Percentiles rank a stretch among this genome's conserved stretches.
These are phyloP conservation scores for Clarias macrocephalus DNA, from an alignment of 2,113 vertebrate genomes.

Conservation along the genomic window DNA sequence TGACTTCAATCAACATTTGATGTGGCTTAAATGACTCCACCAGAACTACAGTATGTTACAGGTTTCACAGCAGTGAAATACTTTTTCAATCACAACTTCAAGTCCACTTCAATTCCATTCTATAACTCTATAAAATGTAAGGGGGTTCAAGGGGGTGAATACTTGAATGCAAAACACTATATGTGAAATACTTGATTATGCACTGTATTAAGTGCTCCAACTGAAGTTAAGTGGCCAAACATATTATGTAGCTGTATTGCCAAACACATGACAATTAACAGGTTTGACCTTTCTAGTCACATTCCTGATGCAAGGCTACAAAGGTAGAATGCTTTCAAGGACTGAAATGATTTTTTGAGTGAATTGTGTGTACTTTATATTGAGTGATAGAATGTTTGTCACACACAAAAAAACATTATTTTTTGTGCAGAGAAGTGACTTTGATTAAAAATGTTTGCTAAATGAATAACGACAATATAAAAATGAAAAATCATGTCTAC, in stretches of 20 bases:
- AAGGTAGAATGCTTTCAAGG: neutral
- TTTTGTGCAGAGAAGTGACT: neutral
- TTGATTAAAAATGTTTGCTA: neutral
- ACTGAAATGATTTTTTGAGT: neutral
- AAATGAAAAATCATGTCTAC: neutral
- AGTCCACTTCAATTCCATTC: neutral
- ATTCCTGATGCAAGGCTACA: neutral
- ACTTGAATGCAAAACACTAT: neutral
- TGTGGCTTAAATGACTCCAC: neutral
- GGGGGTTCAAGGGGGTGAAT: neutral
- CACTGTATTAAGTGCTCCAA: neutral
- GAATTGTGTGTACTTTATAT: neutral
- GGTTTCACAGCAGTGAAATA: neutral
- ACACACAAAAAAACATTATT: neutral
- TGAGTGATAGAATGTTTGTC: neutral
- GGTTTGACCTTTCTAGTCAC: neutral
- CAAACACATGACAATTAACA: neutral
- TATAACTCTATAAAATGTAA: neutral
- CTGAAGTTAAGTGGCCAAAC: neutral
- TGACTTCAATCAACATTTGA: neutral
- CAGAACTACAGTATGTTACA: neutral
- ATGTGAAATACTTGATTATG: neutral
- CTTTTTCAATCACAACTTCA: neutral
- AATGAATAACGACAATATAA: neutral
- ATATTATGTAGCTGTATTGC: neutral